Conservation (phyloP, 2,113 vertebrate species). For the Erinaceus europaeus region DNA sequence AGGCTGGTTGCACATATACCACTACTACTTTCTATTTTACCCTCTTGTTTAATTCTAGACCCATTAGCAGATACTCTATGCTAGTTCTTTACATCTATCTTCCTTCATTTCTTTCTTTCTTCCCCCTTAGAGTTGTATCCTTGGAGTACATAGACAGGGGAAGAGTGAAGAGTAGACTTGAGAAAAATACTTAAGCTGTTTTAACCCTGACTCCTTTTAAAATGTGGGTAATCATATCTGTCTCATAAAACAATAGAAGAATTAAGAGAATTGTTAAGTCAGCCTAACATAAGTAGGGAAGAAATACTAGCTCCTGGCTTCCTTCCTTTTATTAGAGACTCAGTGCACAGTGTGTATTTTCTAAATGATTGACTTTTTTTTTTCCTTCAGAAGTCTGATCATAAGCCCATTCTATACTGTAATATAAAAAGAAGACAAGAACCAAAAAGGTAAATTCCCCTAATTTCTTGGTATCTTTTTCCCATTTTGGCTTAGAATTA, state of each 20-base stretch:
- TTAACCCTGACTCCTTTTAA: conserved; percentile 12
- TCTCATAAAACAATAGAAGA: background rate
- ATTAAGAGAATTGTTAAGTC: conserved; percentile 15
- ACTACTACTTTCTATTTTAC: background rate
- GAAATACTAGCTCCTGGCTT: background rate
- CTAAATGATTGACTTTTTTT: background rate
- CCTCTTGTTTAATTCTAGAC: background rate
- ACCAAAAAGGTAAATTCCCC: conserved; percentile 75
- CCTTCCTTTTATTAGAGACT: background rate
- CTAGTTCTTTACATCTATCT: too few relatives aligned
- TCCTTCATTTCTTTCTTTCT: background rate
- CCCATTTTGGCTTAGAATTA: conserved; percentile 4
- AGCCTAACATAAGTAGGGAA: background rate
- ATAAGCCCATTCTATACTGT: conserved; percentile 21
- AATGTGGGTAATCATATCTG: background rate
- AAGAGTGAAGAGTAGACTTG: background rate
- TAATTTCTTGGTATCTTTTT: background rate
- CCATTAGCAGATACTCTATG: background rate
- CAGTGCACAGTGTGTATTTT: conserved; percentile 5
- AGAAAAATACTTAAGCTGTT: background rate
- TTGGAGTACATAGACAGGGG: background rate
- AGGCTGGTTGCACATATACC: background rate
- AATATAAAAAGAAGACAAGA: conserved; percentile 59
- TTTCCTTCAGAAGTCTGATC: conserved; percentile 76
- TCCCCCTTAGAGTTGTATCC: background rate